phyloP scores from a whole-genome alignment of 2,888 invertebrate genomes.

The Ormia ochracea region DNA sequence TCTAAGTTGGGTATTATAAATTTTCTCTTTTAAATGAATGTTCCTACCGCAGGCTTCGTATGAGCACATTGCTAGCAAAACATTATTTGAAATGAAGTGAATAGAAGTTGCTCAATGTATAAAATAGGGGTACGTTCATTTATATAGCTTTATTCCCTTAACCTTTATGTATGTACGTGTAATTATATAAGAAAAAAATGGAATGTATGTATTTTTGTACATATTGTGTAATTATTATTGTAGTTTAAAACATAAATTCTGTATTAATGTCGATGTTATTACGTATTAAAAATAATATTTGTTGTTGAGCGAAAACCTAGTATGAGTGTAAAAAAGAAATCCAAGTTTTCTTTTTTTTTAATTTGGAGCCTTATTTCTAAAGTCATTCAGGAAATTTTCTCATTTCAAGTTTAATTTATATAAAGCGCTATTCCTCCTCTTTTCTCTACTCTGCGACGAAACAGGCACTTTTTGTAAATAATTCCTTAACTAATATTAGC shows the following conservation, averaged over 20 bases:
- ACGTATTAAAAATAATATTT: not conserved
- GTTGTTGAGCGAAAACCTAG: not conserved
- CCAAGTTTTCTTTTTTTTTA: not conserved
- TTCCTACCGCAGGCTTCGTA: constrained; percentile 70
- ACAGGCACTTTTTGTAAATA: no score
- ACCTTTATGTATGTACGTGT: not conserved
- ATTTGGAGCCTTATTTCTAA: no score
- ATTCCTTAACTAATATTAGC: no score
- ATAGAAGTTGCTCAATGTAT: constrained; percentile 13
- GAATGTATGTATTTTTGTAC: no score
- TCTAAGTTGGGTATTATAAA: not conserved
- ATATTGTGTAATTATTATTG: not conserved
- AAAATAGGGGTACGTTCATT: not conserved
- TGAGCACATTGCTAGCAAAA: constrained; percentile 71
- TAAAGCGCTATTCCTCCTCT: no score
- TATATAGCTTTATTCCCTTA: no score
- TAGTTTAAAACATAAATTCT: constrained; percentile 22
- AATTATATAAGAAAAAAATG: not conserved
- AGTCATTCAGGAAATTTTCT: no score
- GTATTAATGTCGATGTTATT: constrained; percentile 26
- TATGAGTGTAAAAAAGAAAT: no score
- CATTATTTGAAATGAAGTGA: constrained; percentile 63
- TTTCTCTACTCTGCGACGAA: no score
- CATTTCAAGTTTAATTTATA: no score
- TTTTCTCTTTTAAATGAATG: not conserved